phyloP scores from a whole-genome alignment of 2,797 vertebrate species.

The Sebastes nivosus region DNA sequence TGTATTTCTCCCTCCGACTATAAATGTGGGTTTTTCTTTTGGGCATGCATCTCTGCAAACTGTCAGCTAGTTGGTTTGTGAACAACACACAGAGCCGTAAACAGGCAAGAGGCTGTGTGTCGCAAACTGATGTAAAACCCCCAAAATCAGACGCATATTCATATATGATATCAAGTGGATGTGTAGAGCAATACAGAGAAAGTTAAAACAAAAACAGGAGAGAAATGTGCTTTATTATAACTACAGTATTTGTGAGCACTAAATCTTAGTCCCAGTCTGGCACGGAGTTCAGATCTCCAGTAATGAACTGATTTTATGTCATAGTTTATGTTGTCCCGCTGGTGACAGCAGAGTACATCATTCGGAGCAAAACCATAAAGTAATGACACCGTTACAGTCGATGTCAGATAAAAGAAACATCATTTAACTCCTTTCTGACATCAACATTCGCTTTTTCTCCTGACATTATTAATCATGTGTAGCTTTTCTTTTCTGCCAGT shows the following conservation, averaged over 20 bases:
- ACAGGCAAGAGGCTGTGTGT: too few relatives aligned
- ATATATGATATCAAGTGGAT: not conserved
- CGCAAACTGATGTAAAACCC: too few relatives aligned
- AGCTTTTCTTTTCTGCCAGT: constrained; percentile 3
- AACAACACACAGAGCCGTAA: too few relatives aligned
- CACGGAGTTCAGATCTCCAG: not conserved
- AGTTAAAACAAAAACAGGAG: not conserved
- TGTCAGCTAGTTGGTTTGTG: too few relatives aligned
- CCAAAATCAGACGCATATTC: not conserved
- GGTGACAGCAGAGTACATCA: constrained; percentile 27
- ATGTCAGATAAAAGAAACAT: constrained; percentile 27
- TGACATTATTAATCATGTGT: constrained; percentile 13
- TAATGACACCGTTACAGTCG: constrained; percentile 3
- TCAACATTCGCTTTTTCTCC: constrained; percentile 14
- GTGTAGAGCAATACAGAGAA: not conserved
- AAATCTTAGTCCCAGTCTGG: not conserved
- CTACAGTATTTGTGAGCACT: not conserved
- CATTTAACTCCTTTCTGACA: constrained; percentile 26
- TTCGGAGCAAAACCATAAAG: constrained; percentile 26
- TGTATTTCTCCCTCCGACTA: too few relatives aligned
- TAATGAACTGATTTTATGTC: constrained; percentile 12
- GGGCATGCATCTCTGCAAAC: too few relatives aligned
- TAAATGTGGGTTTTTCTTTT: too few relatives aligned
- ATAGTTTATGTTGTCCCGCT: constrained; percentile 9
- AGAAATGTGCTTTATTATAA: constrained; percentile 5